Conservation (phyloP, 2,113 vertebrate genomes). For the Falco punctatus region DNA sequence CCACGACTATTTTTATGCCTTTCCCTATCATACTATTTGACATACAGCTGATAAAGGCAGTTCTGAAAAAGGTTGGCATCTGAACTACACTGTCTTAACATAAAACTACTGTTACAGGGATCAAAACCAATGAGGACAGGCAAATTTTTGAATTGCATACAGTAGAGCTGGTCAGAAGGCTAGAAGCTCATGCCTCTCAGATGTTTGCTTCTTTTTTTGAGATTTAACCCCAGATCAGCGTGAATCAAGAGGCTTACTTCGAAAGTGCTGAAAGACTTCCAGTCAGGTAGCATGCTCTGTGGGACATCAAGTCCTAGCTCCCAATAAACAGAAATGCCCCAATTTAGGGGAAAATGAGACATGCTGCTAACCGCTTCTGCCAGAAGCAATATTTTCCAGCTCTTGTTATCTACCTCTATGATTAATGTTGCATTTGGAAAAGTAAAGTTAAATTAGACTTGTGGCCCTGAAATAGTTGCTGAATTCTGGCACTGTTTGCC, state of each 20-base stretch:
- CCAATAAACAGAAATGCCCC: neutral
- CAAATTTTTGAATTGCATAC: neutral
- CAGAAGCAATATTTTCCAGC: neutral
- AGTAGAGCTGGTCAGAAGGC: neutral
- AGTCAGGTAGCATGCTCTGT: neutral
- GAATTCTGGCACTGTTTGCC: neutral
- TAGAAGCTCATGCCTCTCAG: neutral
- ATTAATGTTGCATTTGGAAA: neutral
- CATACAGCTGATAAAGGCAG: neutral
- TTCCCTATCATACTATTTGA: neutral
- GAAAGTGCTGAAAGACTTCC: neutral
- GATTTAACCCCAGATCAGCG: neutral
- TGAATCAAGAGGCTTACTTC: neutral
- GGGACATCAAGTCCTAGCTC: neutral
- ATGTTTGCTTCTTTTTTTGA: neutral
- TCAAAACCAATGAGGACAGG: neutral
- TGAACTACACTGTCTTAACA: neutral
- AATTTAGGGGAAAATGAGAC: neutral
- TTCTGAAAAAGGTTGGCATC: neutral
- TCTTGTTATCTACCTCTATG: neutral
- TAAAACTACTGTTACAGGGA: neutral
- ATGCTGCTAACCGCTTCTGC: neutral
- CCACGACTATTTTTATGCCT: neutral
- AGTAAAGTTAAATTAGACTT: neutral
- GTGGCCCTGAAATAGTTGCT: neutral